Conservation (phyloP, 2,113 vertebrate genomes). For the Alectura lathami region DNA sequence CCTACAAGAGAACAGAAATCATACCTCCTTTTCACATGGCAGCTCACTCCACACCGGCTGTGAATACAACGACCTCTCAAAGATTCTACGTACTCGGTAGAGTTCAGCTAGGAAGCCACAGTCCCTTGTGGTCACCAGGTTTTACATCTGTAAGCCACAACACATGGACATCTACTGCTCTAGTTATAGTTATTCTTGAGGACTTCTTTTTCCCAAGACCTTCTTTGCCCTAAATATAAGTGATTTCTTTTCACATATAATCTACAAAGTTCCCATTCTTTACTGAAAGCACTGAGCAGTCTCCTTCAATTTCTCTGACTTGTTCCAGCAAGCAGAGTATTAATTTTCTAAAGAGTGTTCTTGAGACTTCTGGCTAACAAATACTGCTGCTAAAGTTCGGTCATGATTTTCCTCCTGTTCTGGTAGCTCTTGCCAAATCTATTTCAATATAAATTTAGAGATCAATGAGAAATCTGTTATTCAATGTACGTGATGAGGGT, state of each 20-base stretch:
- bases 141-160: neutral
- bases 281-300: neutral
- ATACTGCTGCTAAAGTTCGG: neutral
- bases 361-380: neutral
- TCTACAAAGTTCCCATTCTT: neutral
- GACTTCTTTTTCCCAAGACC: neutral
- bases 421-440: neutral
- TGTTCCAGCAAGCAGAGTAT: neutral
- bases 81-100: neutral
- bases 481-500: neutral
- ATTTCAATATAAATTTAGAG: conserved; percentile 1
- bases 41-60: neutral
- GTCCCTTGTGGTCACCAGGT: neutral
- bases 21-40: neutral
- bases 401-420: neutral
- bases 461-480: conserved; percentile 10
- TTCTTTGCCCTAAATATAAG: neutral
- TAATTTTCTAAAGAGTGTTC: neutral
- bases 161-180: neutral
- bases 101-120: neutral
- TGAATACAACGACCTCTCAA: neutral
- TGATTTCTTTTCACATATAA: neutral
- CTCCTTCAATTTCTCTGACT: neutral
- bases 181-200: neutral
- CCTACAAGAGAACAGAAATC: neutral